Base-by-base conservation (phyloP, 2,888 invertebrate genomes). In the Ernsta delagoae region DNA sequence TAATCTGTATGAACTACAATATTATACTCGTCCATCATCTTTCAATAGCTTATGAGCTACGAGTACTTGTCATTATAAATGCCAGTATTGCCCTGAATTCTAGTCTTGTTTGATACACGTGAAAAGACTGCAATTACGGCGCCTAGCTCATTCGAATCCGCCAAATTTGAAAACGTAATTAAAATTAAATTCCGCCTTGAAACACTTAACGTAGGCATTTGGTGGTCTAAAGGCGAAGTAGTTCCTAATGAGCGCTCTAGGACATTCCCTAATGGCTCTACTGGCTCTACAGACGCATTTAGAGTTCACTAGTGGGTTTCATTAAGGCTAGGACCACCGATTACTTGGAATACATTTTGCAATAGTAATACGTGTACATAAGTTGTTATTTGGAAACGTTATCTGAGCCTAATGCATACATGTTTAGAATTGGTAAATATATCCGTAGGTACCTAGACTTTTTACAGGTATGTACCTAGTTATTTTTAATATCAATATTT, bases 241-340 rank as follows among this genome's bases (percentile, higher is more conserved):
- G 53, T 11, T 57, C 11, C 45, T 65, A 65, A 65, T 59, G 65
- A 50, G 45, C 48, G 48, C 45, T 57, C 56, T 36, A 43, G 39
- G 11, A 53, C 53, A 57, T 45, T 45, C 8, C 31, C 31, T 48
- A 65, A 43, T n/a, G n/a, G n/a, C n/a, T n/a, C n/a, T n/a, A n/a
- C n/a, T 48, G 48, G 48, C 48, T 5, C 5, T 48, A 12, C 12
- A 34, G 48, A 45, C 48, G 12, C 56, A 48, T 59, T 59, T 24
- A 6, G 39, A 65, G 57, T 48, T 45, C 41, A 62, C 62, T 24
- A 36, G 24, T 39, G 57, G 36, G 34, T 59, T 48, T 57, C 48
- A 59, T 48, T 48, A 48, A 48, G 12, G 5, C 12, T 5, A 12
- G 12, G 5, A 8, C 43, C 24, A 24, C 3, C 24, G 24, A 53